Evolutionary conservation across 2,113 vertebrate species (phyloP).

Genomic region (Xiphophorus couchianus): DNA sequence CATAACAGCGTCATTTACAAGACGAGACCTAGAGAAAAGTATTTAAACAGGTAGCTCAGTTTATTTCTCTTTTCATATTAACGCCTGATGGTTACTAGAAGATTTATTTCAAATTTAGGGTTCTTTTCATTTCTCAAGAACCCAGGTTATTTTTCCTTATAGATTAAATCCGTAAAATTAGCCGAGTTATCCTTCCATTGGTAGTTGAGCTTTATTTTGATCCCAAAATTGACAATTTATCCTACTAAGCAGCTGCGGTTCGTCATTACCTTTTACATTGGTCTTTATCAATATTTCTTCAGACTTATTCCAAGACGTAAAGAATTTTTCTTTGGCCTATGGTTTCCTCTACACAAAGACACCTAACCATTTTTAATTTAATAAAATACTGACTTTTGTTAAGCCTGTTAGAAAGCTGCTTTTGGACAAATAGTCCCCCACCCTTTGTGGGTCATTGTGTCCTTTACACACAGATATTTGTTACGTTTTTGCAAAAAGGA

Average conservation of each 20-base stretch:
- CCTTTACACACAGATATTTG: too few relatives aligned
- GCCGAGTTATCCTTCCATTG: too few relatives aligned
- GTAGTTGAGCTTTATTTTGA: not conserved
- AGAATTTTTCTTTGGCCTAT: not conserved
- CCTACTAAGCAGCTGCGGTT: too few relatives aligned
- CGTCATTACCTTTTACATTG: too few relatives aligned
- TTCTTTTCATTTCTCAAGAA: not conserved
- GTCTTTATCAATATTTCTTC: not conserved
- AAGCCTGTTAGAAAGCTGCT: not conserved
- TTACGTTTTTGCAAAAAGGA: not conserved
- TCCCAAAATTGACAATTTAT: not conserved
- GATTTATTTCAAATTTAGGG: not conserved
- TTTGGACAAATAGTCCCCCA: too few relatives aligned
- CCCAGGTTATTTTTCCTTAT: not conserved
- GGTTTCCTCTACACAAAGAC: not conserved
- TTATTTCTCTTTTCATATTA: not conserved
- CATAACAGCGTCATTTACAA: conserved; percentile 30
- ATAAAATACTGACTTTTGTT: not conserved
- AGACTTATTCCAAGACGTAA: not conserved
- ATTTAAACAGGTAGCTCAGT: not conserved
- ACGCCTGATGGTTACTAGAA: not conserved
- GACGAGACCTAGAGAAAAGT: not conserved
- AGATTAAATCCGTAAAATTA: not conserved
- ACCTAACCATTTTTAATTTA: not conserved
- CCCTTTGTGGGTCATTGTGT: too few relatives aligned